A percentile compares a stretch with the other conserved stretches of the same genome.
Conservation (phyloP, 1,140 invertebrate species). For the Psilanteris sp. region DNA sequence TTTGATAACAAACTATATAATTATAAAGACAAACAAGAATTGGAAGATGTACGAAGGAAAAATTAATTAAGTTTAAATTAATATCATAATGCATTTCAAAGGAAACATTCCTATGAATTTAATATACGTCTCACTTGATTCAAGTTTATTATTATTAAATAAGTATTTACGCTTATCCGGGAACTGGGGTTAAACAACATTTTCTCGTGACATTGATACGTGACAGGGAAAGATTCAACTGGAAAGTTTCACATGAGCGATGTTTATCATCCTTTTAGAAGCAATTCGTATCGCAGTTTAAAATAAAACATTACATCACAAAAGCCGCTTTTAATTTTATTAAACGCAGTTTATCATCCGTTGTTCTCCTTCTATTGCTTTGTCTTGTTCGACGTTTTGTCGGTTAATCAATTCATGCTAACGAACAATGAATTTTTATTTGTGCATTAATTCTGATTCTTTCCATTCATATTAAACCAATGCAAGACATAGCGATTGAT, state of each 20-base stretch:
- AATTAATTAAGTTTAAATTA: too few relatives aligned
- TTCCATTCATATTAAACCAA: too few relatives aligned
- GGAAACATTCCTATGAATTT: too few relatives aligned
- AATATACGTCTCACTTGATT: slow-evolving; percentile 5
- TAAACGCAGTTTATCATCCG: neutral
- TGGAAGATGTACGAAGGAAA: slow-evolving; percentile 3
- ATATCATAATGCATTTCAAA: too few relatives aligned
- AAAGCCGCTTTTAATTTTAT: slow-evolving; percentile 2
- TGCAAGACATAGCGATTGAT: too few relatives aligned
- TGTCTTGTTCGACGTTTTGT: neutral
- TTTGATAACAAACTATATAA: too few relatives aligned
- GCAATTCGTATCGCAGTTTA: slow-evolving; percentile 2
- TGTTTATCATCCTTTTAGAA: slow-evolving; percentile 16
- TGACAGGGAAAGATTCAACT: neutral
- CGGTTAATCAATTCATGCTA: neutral
- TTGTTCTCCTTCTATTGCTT: slow-evolving; percentile 3
- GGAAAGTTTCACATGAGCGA: slow-evolving; percentile 12
- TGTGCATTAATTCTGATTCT: too few relatives aligned
- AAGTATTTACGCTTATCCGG: too few relatives aligned
- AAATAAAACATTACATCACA: slow-evolving; percentile 23
- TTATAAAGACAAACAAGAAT: too few relatives aligned
- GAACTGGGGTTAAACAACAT: too few relatives aligned
- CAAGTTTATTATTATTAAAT: too few relatives aligned
- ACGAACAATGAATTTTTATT: neutral
- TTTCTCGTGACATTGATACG: slow-evolving; percentile 3